Percentiles rank a stretch among this genome's conserved stretches.
phyloP scores from a whole-genome alignment of 2,113 vertebrate species.

The Sisor rabdophorus region DNA sequence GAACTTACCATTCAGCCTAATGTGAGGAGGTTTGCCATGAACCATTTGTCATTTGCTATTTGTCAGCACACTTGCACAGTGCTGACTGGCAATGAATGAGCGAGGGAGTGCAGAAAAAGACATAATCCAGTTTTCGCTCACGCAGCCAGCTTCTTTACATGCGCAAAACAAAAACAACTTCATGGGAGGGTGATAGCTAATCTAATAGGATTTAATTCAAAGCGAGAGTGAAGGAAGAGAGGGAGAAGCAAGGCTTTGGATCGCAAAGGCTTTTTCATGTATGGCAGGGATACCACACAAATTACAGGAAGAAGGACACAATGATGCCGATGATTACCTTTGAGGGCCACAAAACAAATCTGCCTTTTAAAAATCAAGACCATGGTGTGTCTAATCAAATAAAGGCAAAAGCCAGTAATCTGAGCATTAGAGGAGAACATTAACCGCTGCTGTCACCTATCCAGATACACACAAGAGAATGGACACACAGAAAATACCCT shows the following conservation, averaged over 20 bases:
- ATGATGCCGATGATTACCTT: conserved; percentile 51
- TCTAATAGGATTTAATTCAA: conserved; percentile 54
- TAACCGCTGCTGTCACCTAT: conserved; percentile 42
- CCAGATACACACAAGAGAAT: conserved; percentile 29
- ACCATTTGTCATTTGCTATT: conserved; percentile 28
- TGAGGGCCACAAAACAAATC: conserved; percentile 50
- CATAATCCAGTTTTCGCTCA: conserved; percentile 50
- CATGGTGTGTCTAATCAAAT: conserved; percentile 53
- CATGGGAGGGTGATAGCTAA: conserved; percentile 48
- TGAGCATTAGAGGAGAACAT: conserved; percentile 43
- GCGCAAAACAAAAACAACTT: conserved; percentile 51
- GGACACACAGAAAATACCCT: neutral
- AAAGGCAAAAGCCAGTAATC: conserved; percentile 53
- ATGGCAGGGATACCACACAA: conserved; percentile 46
- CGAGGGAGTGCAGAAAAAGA: conserved; percentile 33
- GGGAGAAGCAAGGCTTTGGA: conserved; percentile 30
- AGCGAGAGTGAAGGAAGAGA: conserved; percentile 22
- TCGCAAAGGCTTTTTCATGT: conserved; percentile 42
- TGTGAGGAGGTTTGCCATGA: conserved; percentile 25
- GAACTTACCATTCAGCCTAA: conserved; percentile 43
- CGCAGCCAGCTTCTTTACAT: conserved; percentile 42
- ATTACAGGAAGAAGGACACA: conserved; percentile 54
- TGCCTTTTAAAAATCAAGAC: conserved; percentile 53
- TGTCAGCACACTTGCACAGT: conserved; percentile 16
- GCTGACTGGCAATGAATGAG: conserved; percentile 23